phyloP scores from a whole-genome alignment of 2,797 vertebrate genomes.

The Rousettus madagascariensis region DNA sequence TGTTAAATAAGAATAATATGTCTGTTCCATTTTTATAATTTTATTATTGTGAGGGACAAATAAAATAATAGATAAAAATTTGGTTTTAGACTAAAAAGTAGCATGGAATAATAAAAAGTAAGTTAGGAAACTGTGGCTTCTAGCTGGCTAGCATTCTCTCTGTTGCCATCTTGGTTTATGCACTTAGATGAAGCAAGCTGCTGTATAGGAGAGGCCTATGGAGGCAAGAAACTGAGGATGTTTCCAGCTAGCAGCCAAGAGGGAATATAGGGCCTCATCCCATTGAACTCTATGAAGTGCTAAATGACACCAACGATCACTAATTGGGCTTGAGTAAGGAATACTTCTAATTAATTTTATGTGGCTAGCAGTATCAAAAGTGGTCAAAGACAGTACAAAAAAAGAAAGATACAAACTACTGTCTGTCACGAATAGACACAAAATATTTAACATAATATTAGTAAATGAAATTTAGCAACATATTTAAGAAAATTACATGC shows the following conservation, averaged over 20 bases:
- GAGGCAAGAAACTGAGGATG: neutral
- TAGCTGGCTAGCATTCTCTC: neutral
- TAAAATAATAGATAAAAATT: neutral
- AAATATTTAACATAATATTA: neutral
- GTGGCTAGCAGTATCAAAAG: neutral
- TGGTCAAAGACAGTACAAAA: neutral
- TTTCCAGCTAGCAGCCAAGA: neutral
- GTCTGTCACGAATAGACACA: neutral
- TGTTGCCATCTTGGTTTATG: neutral
- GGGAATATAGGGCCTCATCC: neutral
- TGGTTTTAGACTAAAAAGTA: neutral
- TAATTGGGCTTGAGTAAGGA: neutral
- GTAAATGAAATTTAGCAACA: neutral
- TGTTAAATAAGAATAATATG: neutral
- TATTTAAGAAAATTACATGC: neutral
- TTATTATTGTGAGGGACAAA: neutral
- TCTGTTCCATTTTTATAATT: neutral
- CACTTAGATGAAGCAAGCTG: neutral
- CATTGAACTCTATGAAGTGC: neutral
- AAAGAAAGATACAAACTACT: neutral
- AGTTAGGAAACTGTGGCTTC: neutral
- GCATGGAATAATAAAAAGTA: neutral
- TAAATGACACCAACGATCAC: neutral
- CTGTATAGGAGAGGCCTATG: neutral
- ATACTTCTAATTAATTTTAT: neutral